These are phyloP conservation scores for Scelioninae gen. 1 DNA, from an alignment of 2,888 invertebrate genomes.

Conservation along the genomic window DNA sequence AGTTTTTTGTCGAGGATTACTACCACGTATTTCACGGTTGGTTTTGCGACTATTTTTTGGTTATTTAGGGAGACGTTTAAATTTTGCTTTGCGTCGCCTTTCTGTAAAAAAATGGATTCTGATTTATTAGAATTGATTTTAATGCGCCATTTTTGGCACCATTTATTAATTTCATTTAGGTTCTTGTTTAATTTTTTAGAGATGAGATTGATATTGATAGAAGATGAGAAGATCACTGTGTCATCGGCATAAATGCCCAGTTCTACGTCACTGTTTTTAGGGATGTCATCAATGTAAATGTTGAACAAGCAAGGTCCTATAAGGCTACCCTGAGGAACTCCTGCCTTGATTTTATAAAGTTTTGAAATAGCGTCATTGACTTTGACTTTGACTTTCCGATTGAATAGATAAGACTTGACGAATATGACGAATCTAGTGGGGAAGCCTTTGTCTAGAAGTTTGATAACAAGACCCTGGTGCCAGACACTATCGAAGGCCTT, in stretches of 20 bases:
- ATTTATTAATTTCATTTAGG: too few species aligned
- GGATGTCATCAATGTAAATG: slow-evolving; percentile 36
- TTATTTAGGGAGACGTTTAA: not conserved
- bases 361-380: not conserved
- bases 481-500: too few species aligned
- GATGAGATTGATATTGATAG: not conserved
- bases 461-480: slow-evolving; percentile 67
- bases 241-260: too few species aligned
- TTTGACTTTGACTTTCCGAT: slow-evolving; percentile 19
- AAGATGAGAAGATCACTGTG: slow-evolving; percentile 20
- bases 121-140: too few species aligned
- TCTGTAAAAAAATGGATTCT: not conserved
- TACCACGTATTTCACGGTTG: slow-evolving; percentile 70
- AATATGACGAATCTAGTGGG: not conserved
- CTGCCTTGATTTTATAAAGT: not conserved
- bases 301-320: slow-evolving; percentile 13
- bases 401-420: slow-evolving; percentile 7
- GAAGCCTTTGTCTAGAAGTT: not conserved
- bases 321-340: slow-evolving; percentile 24
- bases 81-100: slow-evolving; percentile 2
- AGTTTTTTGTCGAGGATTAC: slow-evolving; percentile 67
- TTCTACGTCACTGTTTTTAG: too few species aligned
- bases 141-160: too few species aligned
- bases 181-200: too few species aligned
- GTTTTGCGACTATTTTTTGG: not conserved